Conservation (phyloP, 2,888 invertebrate species). For the Alsophila aescularia region DNA sequence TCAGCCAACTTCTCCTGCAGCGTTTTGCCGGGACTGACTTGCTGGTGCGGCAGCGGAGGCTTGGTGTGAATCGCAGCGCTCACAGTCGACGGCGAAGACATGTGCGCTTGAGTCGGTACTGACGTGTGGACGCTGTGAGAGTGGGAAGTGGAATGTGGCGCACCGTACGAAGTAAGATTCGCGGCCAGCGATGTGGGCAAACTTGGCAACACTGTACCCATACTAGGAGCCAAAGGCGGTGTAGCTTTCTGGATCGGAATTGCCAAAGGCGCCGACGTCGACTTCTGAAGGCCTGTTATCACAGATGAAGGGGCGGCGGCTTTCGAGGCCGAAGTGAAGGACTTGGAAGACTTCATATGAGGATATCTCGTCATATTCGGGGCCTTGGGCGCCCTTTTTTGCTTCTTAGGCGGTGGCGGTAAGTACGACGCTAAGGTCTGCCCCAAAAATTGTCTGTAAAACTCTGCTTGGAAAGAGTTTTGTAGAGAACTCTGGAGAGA, state of each 20-base stretch:
- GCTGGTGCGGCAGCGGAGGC: slow-evolving; percentile 70
- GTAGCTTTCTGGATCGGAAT: slow-evolving; percentile 51
- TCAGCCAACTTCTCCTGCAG: slow-evolving; percentile 88
- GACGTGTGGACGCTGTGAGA: slow-evolving; percentile 44
- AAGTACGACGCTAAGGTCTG: slow-evolving; percentile 64
- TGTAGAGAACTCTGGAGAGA: slow-evolving; percentile 61
- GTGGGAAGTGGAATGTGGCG: slow-evolving; percentile 35
- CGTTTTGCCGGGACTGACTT: slow-evolving; percentile 86
- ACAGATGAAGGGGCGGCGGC: slow-evolving; percentile 50
- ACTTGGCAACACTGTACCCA: slow-evolving; percentile 70
- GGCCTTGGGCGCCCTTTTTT: slow-evolving; percentile 69
- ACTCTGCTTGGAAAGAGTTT: slow-evolving; percentile 75
- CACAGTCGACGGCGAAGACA: slow-evolving; percentile 58
- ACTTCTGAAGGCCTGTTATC: slow-evolving; percentile 40
- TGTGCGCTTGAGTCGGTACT: slow-evolving; percentile 64
- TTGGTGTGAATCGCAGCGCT: slow-evolving; percentile 64
- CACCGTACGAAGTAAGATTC: slow-evolving; percentile 55
- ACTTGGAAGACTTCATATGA: slow-evolving; percentile 44
- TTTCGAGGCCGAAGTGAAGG: slow-evolving; percentile 47
- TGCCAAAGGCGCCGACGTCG: slow-evolving; percentile 49
- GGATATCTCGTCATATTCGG: slow-evolving; percentile 32
- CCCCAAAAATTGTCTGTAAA: slow-evolving; percentile 70
- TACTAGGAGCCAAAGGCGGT: slow-evolving; percentile 62
- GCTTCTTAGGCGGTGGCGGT: slow-evolving; percentile 66
- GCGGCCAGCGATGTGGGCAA: slow-evolving; percentile 70